Evolutionary conservation across 2,797 vertebrate genomes (phyloP).

Genomic region (Chiroxiphia lanceolata): DNA sequence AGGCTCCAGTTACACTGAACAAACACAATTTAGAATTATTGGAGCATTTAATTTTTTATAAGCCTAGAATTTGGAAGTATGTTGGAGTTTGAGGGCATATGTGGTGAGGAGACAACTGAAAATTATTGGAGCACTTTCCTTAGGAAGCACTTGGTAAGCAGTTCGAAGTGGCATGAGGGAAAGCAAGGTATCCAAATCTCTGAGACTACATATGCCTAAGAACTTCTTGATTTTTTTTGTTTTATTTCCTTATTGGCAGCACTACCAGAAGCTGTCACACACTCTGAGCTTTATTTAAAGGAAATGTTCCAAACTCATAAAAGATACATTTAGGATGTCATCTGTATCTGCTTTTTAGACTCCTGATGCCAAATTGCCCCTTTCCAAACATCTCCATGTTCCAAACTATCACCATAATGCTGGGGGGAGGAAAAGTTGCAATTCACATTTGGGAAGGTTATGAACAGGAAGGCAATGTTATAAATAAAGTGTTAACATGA

Average conservation of each 20-base stretch:
- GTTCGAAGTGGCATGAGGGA: background rate
- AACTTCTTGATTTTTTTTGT: background rate
- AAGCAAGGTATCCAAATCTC: background rate
- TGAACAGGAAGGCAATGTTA: background rate
- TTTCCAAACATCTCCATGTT: slow-evolving; percentile 16
- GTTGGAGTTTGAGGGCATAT: background rate
- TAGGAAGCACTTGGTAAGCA: background rate
- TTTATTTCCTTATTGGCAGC: slow-evolving; percentile 22
- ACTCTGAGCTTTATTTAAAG: slow-evolving; percentile 51
- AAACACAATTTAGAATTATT: slow-evolving; percentile 67
- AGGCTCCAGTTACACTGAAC: slow-evolving; percentile 47
- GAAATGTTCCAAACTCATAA: slow-evolving; percentile 53
- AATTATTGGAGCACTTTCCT: slow-evolving; percentile 30
- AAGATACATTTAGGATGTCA: slow-evolving; percentile 53
- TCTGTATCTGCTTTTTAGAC: slow-evolving; percentile 50
- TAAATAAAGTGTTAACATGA: slow-evolving; percentile 25
- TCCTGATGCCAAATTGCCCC: slow-evolving; percentile 29
- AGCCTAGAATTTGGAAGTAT: slow-evolving; percentile 39
- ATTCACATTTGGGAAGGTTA: background rate
- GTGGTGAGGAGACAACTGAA: slow-evolving; percentile 29
- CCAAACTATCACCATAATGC: background rate
- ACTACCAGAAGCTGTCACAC: slow-evolving; percentile 48
- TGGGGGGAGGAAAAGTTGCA: background rate
- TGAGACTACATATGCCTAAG: background rate
- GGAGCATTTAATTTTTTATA: slow-evolving; percentile 67